A percentile compares a stretch with the other conserved stretches of the same genome.
Evolutionary conservation across 1,140 invertebrate genomes (phyloP).

Genomic region (Mamestra configurata): DNA sequence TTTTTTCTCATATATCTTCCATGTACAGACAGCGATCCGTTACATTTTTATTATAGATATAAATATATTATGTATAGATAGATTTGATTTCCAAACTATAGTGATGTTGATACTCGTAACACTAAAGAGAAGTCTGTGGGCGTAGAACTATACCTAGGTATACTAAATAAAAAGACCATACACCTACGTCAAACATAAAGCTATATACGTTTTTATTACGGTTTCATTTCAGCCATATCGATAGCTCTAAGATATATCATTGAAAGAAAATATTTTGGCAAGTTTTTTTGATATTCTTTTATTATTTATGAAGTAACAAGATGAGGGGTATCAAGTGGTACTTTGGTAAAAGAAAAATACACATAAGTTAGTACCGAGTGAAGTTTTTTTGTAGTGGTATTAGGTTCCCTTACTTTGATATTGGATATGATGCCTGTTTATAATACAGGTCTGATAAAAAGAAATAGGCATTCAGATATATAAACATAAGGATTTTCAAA

Average conservation of each 20-base stretch:
- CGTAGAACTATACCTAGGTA: too few species aligned
- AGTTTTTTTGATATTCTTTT: constrained; percentile 29
- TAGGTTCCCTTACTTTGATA: not conserved
- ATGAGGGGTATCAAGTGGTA: constrained; percentile 36
- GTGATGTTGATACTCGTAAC: too few species aligned
- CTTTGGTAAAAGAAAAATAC: not conserved
- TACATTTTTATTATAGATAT: too few species aligned
- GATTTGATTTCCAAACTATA: too few species aligned
- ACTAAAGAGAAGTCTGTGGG: too few species aligned
- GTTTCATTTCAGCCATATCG: not conserved
- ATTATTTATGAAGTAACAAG: constrained; percentile 39
- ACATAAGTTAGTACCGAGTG: not conserved
- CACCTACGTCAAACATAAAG: constrained; percentile 18
- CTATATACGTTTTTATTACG: constrained; percentile 3
- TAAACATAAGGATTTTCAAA: too few species aligned
- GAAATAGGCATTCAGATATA: too few species aligned
- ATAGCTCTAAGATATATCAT: constrained; percentile 17
- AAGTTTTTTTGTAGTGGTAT: not conserved
- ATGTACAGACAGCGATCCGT: too few species aligned
- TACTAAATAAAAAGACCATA: not conserved
- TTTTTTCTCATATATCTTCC: too few species aligned
- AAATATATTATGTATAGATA: too few species aligned
- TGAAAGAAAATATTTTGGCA: constrained; percentile 21
- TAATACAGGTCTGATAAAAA: too few species aligned
- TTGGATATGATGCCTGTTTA: not conserved